Base-by-base conservation (phyloP, 2,888 invertebrate genomes). In the Parnassius apollo region DNA sequence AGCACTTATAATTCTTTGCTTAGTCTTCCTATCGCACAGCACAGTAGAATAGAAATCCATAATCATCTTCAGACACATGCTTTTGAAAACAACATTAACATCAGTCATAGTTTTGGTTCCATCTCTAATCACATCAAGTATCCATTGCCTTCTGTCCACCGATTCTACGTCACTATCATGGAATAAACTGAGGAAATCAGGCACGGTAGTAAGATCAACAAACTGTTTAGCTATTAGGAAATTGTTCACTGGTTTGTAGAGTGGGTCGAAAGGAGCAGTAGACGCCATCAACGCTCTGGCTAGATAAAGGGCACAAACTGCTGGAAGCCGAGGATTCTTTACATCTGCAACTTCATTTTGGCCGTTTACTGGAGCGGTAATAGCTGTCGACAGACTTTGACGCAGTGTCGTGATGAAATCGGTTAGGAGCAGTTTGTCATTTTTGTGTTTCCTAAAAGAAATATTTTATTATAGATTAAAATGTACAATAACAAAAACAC, bases 141-240 rank as follows among this genome's bases (percentile, higher is more conserved):
- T 95, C 94, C 98, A 98, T 42, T 92, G 86, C 53, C 96, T 92
- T 73, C 96, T 95, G 0, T 93, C 93, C 22, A 93, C 92, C 60
- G 94, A 92, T 70, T 95, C 93, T 0, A 96, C 91, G 62, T 96
- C 95, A 10, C 95, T 93, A 66, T 96, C 97, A 77, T 96, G 95
- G 76, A 98, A 95, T 48, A 98, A 93, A 59, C 95, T 95, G 65
- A 97, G 94, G 75, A 98, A 95, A 79, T 98, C 98, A 0, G 98
- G 98, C n/a, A 98, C 95, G 2, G 94, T 93, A 12, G 93, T 93
- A 13, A 98, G 88, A 77, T 97, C 95, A 13, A 98, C 93, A 9
- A 93, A 93, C 11, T 95, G 94, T 81, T 97, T 97, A 2, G 96
- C 94, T 74, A 96, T 93, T 48, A 97, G 85, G 81, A 95, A 97